Base-by-base conservation (phyloP, 2,113 vertebrate genomes). In the Muntiacus muntjak region DNA sequence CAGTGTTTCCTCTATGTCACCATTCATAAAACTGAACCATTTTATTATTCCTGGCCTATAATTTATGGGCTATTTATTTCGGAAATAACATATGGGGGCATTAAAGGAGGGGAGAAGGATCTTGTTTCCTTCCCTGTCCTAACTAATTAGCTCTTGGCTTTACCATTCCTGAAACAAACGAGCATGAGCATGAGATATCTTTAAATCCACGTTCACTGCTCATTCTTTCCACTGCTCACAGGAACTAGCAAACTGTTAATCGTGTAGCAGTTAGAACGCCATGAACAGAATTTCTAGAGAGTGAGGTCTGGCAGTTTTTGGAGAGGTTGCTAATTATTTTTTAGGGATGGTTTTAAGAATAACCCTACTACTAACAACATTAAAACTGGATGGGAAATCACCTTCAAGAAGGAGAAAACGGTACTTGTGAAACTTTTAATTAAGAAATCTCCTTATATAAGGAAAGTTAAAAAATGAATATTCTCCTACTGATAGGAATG, bases 261-360 rank as follows among this genome's bases (percentile, higher is more conserved):
- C 64, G 7, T 3, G 3, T 30, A 54, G 6, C 17, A 64, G n/a
- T 8, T 21, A 45, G 10, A 78, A 79, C 7, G 45, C 1, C 45
- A 50, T 50, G 23, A 85, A 92, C 13, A 81, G 25, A 93, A 93
- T 87, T 78, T 86, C 50, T 67, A 25, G 60, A 89, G 36, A 79
- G n/a, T 47, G 4, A 85, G 3, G 33, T 82, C 87, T n/a, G 14
- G 88, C 19, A 67, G 45, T 33, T 94, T 94, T 11, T 83, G 62
- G 36, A 78, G 26, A 94, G 26, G 12, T 71, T 21, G 33, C 25
- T 92, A 45, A n/a, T 82, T 82, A 82, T n/a, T 83, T 82, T 94
- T 96, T 92, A 95, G n/a, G 7, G 36, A 60, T 92, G 23, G 5
- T 93, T 93, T 95, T 82, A 87, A 95, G 23, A 92, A 86, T 3